Conservation (phyloP, 2,113 vertebrate species). For the Camarhynchus parvulus region DNA sequence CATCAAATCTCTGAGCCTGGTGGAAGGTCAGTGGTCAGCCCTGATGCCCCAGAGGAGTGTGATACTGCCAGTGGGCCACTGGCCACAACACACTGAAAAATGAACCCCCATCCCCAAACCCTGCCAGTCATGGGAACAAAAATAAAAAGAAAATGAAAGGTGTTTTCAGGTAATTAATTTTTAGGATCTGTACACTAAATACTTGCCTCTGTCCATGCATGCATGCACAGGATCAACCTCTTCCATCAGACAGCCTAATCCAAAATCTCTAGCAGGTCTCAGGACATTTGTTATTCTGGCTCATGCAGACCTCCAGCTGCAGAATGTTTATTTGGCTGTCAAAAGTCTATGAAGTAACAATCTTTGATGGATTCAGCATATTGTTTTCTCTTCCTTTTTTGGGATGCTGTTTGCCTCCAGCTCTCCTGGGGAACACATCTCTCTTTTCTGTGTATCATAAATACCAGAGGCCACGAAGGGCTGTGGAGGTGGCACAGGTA, state of each 20-base stretch:
- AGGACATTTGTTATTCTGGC: slow-evolving; percentile 2
- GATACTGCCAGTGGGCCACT: background rate
- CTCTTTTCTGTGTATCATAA: background rate
- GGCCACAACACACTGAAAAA: background rate
- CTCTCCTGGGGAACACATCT: background rate
- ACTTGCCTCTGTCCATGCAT: background rate
- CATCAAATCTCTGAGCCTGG: background rate
- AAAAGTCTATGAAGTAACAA: slow-evolving; percentile 41
- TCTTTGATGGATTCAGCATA: slow-evolving; percentile 27
- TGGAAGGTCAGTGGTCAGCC: background rate
- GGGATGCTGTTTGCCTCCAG: slow-evolving; percentile 15
- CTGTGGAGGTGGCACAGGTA: background rate
- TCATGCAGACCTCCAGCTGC: slow-evolving; percentile 43
- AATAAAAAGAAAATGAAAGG: rapidly evolving
- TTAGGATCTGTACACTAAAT: background rate
- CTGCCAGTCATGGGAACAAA: background rate
- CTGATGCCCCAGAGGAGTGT: background rate
- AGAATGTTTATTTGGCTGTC: slow-evolving; percentile 58
- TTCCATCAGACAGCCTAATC: background rate
- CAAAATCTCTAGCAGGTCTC: background rate
- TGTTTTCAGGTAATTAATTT: background rate
- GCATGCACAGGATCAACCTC: background rate
- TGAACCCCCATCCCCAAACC: background rate
- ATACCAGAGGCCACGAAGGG: background rate
- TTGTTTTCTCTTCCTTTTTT: slow-evolving; percentile 56